Base-by-base conservation (phyloP, 2,888 invertebrate species). In the Agrotis clavis region DNA sequence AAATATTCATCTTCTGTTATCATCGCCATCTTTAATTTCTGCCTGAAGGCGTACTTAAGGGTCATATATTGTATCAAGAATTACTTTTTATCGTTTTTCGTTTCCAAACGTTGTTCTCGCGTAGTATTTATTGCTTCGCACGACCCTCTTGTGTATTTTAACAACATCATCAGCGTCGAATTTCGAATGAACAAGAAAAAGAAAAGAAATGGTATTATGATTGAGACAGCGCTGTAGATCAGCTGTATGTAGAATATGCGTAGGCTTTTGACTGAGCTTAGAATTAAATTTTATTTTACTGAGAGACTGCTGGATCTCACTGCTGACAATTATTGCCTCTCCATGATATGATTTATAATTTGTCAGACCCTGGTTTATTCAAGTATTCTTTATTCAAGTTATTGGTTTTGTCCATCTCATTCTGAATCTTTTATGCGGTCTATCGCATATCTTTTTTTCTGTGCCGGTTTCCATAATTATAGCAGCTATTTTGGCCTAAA, bases 1-100 rank as follows among this genome's bases (percentile, higher is more conserved):
- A 84, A 71, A 77, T 78, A 85, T 78, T 74, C 76, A 77, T 72
- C 19, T 64, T 69, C 48, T 48, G 68, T 70, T 85, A 85, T 81
- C 82, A 73, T 51, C 30, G 41, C 57, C 68, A 85, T 85, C 78
- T 78, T 77, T 80, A 78, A 80, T 74, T 74, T 80, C 66, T 73
- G 65, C 56, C 68, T 67, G 53, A 74, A 73, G 78, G 64, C 57
- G 59, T 73, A 69, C 45, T 63, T 67, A 61, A 77, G 77, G 60
- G 73, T 60, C 56, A 62, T 77, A 74, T 77, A 62, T 64, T 69
- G 45, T 73, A 70, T 69, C 51, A 45, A 41, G 53, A 47, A 73
- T 53, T 45, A 77, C 60, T 80, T 81, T 77, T 69, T 54, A 48
- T 77, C 57, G 54, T 41, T 66, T 77, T 73, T 48, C 48, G 47